phyloP scores from a whole-genome alignment of 2,113 vertebrate genomes.

The Agapornis roseicollis region DNA sequence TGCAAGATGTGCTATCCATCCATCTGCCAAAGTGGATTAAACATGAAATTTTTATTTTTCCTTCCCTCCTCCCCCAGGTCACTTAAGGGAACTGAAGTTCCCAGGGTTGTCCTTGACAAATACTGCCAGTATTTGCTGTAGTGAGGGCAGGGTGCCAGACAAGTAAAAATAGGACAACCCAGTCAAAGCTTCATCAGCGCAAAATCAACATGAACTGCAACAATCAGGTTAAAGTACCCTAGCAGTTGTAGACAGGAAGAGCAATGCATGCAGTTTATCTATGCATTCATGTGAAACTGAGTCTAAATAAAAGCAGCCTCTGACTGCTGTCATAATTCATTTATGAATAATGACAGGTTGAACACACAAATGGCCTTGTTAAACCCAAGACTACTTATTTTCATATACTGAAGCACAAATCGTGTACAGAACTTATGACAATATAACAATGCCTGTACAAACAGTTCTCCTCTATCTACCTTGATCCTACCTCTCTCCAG shows the following conservation, averaged over 20 bases:
- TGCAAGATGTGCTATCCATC: fast-evolving
- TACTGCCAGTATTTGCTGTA: not conserved
- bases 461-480: not conserved
- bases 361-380: not conserved
- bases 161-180: conserved; percentile 19
- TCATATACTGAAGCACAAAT: not conserved
- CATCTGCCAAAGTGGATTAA: not conserved
- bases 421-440: not conserved
- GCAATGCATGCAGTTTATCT: not conserved
- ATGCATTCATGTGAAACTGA: not conserved
- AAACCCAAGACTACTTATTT: not conserved
- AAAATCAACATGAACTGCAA: not conserved
- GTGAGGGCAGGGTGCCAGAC: conserved; percentile 28
- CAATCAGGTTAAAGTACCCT: not conserved
- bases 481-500: not conserved
- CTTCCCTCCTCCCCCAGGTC: not conserved
- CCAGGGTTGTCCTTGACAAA: conserved; percentile 28
- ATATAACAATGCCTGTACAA: not conserved
- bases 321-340: not conserved
- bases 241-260: not conserved
- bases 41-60: fast-evolving
- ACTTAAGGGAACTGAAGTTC: not conserved
- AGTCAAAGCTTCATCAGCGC: not conserved
- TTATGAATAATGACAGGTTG: not conserved
- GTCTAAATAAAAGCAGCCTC: not conserved